Evolutionary conservation across 2,797 vertebrate species (phyloP).

Genomic region (Alectoris magna): DNA sequence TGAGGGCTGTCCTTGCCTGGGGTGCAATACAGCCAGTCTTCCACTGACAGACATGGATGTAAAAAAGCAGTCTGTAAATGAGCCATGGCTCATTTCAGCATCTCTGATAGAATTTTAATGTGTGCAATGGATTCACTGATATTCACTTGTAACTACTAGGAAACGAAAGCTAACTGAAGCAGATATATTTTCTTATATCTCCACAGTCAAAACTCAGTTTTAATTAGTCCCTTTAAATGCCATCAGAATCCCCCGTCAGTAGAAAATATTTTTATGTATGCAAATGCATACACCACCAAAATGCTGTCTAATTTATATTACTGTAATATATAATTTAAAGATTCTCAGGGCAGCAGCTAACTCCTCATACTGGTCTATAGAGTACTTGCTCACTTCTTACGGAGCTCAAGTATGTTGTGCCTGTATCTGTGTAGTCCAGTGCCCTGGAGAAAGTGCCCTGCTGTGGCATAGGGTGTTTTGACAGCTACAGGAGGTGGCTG

Average conservation of each 20-base stretch:
- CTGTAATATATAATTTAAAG: background rate
- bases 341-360: background rate
- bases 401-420: background rate
- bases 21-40: background rate
- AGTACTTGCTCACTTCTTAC: background rate
- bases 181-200: background rate
- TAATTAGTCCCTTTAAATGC: conserved; percentile 21
- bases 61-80: background rate
- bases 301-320: background rate
- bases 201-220: background rate
- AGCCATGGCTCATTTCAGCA: background rate
- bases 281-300: background rate
- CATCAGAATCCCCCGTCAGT: background rate
- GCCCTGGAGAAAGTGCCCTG: background rate
- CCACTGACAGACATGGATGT: background rate
- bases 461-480: background rate
- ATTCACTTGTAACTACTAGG: background rate
- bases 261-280: background rate
- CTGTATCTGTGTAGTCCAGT: background rate
- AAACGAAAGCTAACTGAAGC: background rate
- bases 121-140: background rate
- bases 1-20: background rate
- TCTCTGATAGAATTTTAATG: background rate
- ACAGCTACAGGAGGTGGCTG: background rate
- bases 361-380: background rate